Evolutionary conservation across 2,797 vertebrate genomes (phyloP).

Genomic region (Aselliscus stoliczkanus): DNA sequence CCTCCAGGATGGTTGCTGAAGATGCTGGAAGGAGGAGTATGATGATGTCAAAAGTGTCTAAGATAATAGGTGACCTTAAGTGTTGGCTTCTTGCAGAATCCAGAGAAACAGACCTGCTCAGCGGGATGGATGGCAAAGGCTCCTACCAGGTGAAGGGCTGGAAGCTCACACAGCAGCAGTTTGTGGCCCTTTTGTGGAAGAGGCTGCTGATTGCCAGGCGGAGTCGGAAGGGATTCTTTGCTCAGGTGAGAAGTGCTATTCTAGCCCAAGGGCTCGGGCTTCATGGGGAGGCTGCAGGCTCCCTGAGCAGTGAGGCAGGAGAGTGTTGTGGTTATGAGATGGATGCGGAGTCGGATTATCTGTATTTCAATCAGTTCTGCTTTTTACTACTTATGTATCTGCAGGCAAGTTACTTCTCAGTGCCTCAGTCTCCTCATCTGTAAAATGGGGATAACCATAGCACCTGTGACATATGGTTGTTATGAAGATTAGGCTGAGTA

Average conservation of each 20-base stretch:
- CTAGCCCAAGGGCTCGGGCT: background rate
- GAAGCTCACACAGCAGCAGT: constrained; percentile 96
- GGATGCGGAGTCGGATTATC: background rate
- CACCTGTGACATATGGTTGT: background rate
- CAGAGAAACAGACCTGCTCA: constrained; percentile 95
- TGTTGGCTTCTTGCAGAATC: constrained; percentile 86
- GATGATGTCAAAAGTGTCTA: background rate
- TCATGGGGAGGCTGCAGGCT: background rate
- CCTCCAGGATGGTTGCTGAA: background rate
- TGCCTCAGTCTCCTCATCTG: background rate
- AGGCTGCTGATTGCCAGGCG: constrained; percentile 94
- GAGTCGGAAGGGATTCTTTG: constrained; percentile 97
- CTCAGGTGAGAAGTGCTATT: constrained; percentile 87
- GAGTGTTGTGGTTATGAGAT: rapidly evolving
- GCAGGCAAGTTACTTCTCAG: background rate
- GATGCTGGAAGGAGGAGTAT: background rate
- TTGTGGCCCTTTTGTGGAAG: constrained; percentile 96
- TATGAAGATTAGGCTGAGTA: background rate
- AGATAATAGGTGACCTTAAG: background rate
- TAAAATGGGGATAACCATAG: background rate
- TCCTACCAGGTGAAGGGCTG: constrained; percentile 97
- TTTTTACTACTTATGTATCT: background rate
- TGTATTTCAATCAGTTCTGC: background rate
- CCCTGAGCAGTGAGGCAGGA: background rate
- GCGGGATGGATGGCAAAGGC: constrained; percentile 95